Evolutionary conservation across 1,140 invertebrate genomes (phyloP).

Genomic region (Ephestia elutella): DNA sequence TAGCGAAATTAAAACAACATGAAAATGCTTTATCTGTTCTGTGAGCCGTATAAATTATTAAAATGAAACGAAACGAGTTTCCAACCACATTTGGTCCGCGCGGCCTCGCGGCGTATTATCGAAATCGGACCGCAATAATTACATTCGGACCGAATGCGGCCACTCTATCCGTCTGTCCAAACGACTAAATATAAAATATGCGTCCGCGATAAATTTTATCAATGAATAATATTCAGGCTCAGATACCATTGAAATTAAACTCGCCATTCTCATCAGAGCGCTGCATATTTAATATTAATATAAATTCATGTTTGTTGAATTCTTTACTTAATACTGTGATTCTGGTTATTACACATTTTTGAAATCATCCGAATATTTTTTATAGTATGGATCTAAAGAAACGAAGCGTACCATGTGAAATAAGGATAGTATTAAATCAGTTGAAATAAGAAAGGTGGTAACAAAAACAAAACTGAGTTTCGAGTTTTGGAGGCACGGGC

Average conservation of each 20-base stretch:
- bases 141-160: constrained; percentile 61
- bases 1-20: constrained; percentile 39
- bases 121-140: constrained; percentile 70
- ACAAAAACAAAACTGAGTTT: constrained; percentile 33
- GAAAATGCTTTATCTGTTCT: constrained; percentile 56
- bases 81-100: constrained; percentile 60
- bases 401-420: constrained; percentile 7
- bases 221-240: constrained; percentile 44
- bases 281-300: not conserved
- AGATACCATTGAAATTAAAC: constrained; percentile 36
- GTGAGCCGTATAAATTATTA: constrained; percentile 61
- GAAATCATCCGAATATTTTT: not conserved
- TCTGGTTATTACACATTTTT: not conserved
- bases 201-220: constrained; percentile 55
- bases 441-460: constrained; percentile 21
- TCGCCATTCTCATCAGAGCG: constrained; percentile 25
- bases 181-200: constrained; percentile 61
- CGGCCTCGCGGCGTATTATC: constrained; percentile 65
- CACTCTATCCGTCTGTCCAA: constrained; percentile 58
- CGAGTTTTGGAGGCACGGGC: constrained; percentile 14
- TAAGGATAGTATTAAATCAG: constrained; percentile 23
- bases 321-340: not conserved
- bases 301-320: constrained; percentile 1
- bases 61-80: constrained; percentile 65
- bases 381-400: not conserved